Evolutionary conservation across 2,797 vertebrate genomes (phyloP), one percentile per base, ranked within the genome.

Genomic region (Syndactyla subalaris): DNA sequence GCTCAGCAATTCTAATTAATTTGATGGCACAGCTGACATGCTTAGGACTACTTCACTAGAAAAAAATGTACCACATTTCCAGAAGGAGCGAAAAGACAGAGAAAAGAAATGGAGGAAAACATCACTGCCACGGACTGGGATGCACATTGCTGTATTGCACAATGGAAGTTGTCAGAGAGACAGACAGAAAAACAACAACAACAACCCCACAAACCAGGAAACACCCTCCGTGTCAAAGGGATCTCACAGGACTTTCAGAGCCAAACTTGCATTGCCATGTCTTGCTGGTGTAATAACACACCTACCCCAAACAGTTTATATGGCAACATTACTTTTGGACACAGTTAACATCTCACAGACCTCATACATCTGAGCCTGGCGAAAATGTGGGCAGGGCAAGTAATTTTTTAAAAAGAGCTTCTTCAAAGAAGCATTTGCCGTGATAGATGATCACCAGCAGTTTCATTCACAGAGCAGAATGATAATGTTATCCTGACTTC

Each of bases 351-450:
- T 23, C 34, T 52, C 22, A 10, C 7, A 62, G 59, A 39, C 19
- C 46, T 82, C 46, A 21, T 2, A 36, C 14, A 49, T 5, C 46
- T 49, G 17, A 73, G 18, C 4, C 8, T 41, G 10, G 13, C 30
- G 30, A 79, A 70, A 85, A 85, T 7, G n/a, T 45, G 32, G 65
- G 58, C 20, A 77, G 17, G 13, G 32, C 27, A 30, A 65, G 14
- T 11, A 0, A 57, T 18, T 34, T 85, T 68, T 76, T 17, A 17
- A 38, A 43, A 79, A 63, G 18, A 63, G 7, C 26, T 61, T 32
- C 57, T 71, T 92, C 61, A 88, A 23, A 85, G 45, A 66, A 82
- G 46, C n/a, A 38, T 72, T 89, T 85, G 22, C 17, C 18, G 17
- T 20, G 19, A 38, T 15, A 10, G 16, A 12, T 43, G 10, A 65